Evolutionary conservation across 1,140 invertebrate genomes (phyloP).

Genomic region (Harpegnathos saltator): DNA sequence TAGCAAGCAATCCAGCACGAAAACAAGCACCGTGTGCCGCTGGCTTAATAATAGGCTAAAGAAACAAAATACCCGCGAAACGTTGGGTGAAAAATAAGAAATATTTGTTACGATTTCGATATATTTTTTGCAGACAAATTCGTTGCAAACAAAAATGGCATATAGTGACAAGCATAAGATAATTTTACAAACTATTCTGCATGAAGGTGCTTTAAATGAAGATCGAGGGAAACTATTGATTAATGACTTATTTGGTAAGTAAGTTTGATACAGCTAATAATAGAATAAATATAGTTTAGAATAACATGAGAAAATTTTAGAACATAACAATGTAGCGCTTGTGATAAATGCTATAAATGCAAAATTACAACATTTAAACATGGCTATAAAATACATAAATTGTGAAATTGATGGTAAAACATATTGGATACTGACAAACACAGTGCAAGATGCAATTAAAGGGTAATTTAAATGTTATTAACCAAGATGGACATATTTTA

Average conservation of each 20-base stretch:
- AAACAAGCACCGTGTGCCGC: too few relatives aligned
- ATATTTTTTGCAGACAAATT: not conserved
- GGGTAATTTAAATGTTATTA: conserved; percentile 60
- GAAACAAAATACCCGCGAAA: too few relatives aligned
- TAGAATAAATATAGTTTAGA: not conserved
- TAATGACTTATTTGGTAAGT: conserved; percentile 64
- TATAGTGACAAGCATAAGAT: conserved; percentile 55
- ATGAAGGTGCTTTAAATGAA: conserved; percentile 59
- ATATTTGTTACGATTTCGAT: conserved; percentile 32
- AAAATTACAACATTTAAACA: conserved; percentile 65
- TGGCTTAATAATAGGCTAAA: too few relatives aligned
- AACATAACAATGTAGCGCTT: not conserved
- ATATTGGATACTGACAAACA: conserved; percentile 72
- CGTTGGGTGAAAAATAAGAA: not conserved
- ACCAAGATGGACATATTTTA: not conserved
- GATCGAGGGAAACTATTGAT: conserved; percentile 37
- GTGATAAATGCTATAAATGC: conserved; percentile 73
- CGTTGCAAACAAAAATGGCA: conserved; percentile 46
- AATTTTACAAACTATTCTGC: conserved; percentile 60
- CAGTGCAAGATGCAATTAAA: conserved; percentile 70
- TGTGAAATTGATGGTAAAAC: conserved; percentile 77
- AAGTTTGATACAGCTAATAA: not conserved
- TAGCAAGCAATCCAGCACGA: too few relatives aligned
- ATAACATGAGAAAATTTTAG: conserved; percentile 49
- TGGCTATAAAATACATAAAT: conserved; percentile 71